Evolutionary conservation across 2,888 invertebrate genomes (phyloP).

Genomic region (Lepidocyrtinus sp.): DNA sequence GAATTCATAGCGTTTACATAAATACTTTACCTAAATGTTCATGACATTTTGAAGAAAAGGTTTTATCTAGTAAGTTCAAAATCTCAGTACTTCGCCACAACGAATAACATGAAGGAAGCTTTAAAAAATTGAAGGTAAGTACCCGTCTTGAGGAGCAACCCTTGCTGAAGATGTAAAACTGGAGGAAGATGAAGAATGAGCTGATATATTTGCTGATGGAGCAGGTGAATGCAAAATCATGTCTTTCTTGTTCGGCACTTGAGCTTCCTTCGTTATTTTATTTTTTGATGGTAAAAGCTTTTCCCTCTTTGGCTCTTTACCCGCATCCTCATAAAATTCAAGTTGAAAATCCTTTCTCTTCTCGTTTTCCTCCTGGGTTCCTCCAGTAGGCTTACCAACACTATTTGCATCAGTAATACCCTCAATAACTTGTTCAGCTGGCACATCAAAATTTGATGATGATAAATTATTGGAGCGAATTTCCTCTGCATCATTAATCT

Average conservation of each 20-base stretch:
- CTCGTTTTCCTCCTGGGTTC: background rate
- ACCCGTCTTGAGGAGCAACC: too few species aligned
- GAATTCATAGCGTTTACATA: too few species aligned
- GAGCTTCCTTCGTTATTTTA: background rate
- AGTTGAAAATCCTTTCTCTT: background rate
- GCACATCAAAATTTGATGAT: conserved; percentile 48
- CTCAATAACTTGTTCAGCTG: conserved; percentile 28
- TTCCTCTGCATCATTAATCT: conserved; percentile 54
- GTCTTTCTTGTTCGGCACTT: conserved; percentile 19
- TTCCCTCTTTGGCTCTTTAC: background rate
- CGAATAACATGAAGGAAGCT: too few species aligned
- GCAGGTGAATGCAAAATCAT: conserved; percentile 41
- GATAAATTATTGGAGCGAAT: conserved; percentile 57
- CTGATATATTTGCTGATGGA: conserved; percentile 50
- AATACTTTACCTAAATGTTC: too few species aligned
- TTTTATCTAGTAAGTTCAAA: too few species aligned
- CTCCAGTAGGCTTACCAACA: conserved; percentile 20
- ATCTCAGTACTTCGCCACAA: too few species aligned
- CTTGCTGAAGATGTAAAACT: conserved; percentile 26
- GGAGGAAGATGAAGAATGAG: conserved; percentile 39
- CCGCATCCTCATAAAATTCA: conserved; percentile 29
- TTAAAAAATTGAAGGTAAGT: too few species aligned
- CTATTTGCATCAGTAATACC: conserved; percentile 50
- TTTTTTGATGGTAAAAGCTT: background rate
- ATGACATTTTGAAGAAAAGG: too few species aligned